Evolutionary conservation across 2,113 vertebrate genomes (phyloP).

Genomic region (Craseonycteris thonglongyai): DNA sequence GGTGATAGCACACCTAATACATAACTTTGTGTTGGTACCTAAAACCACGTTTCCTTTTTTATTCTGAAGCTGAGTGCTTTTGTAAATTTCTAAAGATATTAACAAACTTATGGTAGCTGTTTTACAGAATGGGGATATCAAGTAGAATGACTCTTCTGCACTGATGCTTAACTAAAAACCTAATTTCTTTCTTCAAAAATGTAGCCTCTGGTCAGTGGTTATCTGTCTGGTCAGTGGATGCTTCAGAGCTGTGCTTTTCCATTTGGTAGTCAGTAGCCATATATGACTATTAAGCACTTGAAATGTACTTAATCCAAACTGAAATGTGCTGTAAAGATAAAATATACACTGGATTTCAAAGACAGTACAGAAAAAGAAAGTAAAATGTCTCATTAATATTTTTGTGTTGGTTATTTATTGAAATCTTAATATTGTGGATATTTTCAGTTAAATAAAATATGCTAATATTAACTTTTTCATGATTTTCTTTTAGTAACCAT

Average conservation of each 20-base stretch:
- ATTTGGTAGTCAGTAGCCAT: background rate
- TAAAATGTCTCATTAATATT: background rate
- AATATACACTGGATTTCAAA: background rate
- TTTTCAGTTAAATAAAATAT: constrained; percentile 26
- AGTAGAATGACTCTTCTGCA: background rate
- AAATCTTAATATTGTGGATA: background rate
- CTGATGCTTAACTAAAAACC: background rate
- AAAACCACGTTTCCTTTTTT: background rate
- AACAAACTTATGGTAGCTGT: background rate
- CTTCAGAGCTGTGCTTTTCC: background rate
- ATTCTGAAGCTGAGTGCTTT: background rate
- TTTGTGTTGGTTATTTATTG: background rate
- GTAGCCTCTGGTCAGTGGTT: background rate
- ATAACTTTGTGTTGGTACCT: background rate
- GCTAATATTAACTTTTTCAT: background rate
- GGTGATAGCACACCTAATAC: background rate
- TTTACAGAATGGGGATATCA: background rate
- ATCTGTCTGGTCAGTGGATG: background rate
- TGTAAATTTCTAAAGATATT: background rate
- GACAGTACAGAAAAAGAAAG: background rate
- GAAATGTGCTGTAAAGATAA: background rate
- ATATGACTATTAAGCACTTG: background rate
- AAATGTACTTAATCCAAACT: background rate
- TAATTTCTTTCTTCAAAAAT: background rate
- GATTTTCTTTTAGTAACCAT: background rate